A percentile compares a stretch with the other conserved stretches of the same genome.
phyloP scores from a whole-genome alignment of 2,797 vertebrate genomes.

The Pseudocheirus occidentalis region DNA sequence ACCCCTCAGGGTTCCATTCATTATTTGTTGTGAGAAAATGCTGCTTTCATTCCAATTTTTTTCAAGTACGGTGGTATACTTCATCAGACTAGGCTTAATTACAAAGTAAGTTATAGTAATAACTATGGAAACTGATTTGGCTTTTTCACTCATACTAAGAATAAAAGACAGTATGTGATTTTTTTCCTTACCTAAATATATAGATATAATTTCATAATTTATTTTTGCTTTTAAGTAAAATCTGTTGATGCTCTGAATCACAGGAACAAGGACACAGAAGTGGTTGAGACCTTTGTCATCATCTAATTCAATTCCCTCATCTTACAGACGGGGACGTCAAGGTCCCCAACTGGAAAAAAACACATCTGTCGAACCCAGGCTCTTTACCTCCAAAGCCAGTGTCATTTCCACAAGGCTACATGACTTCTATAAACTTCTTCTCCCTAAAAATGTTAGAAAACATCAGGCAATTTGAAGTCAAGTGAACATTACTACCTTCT shows the following conservation, averaged over 20 bases:
- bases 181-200: background rate
- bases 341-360: background rate
- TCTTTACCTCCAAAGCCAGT: background rate
- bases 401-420: background rate
- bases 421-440: background rate
- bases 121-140: conserved; percentile 8
- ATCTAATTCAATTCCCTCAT: background rate
- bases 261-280: background rate
- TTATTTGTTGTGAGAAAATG: background rate
- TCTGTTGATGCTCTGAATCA: background rate
- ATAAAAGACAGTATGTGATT: background rate
- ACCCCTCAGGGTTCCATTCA: background rate
- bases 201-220: background rate
- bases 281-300: background rate
- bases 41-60: conserved; percentile 20
- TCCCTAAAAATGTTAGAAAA: background rate
- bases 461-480: background rate
- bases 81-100: background rate
- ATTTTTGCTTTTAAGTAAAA: background rate
- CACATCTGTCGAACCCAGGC: background rate
- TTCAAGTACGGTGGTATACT: conserved; percentile 8
- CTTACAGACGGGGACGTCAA: background rate
- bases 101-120: background rate
- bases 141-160: background rate
- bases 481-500: conserved; percentile 88